Percentiles rank a stretch among this genome's conserved stretches.
Evolutionary conservation across 1,140 invertebrate genomes (phyloP).

Genomic region (Microplitis mediator): DNA sequence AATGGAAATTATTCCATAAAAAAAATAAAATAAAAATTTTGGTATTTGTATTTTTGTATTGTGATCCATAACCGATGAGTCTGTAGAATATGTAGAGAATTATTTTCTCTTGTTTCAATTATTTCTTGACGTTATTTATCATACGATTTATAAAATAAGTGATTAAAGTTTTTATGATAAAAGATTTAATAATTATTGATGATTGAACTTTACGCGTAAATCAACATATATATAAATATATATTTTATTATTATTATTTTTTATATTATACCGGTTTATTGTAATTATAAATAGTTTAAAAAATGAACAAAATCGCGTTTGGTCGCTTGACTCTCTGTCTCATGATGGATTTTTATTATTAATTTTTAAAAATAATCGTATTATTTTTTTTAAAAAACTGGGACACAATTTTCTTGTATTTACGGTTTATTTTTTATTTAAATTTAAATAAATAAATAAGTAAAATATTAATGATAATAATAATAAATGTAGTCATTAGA

Average conservation of each 20-base stretch:
- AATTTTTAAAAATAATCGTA: no score
- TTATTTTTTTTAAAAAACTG: background rate
- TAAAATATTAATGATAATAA: slow-evolving; percentile 27
- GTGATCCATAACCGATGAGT: slow-evolving; percentile 35
- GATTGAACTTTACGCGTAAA: no score
- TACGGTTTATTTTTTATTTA: no score
- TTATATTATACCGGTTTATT: no score
- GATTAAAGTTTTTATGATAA: background rate
- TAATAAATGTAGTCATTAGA: slow-evolving; percentile 27
- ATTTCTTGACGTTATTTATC: slow-evolving; percentile 18
- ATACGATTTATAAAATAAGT: slow-evolving; percentile 15
- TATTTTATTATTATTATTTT: no score
- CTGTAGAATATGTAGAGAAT: slow-evolving; percentile 37
- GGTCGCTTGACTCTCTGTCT: no score
- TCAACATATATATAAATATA: no score
- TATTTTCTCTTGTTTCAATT: slow-evolving; percentile 30
- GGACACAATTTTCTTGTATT: slow-evolving; percentile 17
- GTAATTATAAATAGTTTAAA: no score
- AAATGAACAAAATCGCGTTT: no score
- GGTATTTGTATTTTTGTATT: slow-evolving; percentile 58
- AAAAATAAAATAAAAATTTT: slow-evolving; percentile 29
- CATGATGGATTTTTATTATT: no score
- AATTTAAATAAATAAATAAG: slow-evolving; percentile 12
- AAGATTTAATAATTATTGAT: background rate
- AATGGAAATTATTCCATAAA: slow-evolving; percentile 27